phyloP scores from a whole-genome alignment of 2,888 invertebrate species.

The Epistrophe eligans region DNA sequence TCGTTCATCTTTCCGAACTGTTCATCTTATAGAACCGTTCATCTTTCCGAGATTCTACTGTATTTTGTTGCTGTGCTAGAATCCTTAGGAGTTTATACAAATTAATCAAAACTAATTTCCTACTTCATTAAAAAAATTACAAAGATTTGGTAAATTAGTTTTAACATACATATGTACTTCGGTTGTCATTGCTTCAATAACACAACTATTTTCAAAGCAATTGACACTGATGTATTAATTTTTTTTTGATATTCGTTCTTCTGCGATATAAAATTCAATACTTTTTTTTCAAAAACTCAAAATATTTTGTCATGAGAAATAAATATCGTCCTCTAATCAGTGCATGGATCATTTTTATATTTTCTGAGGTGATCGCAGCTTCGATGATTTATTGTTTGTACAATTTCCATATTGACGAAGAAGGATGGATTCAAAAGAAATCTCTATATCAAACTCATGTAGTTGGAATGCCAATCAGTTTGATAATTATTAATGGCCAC shows the following conservation, averaged over 20 bases:
- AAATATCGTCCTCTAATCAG: not conserved
- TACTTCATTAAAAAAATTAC: no score
- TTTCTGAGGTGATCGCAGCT: conserved; percentile 21
- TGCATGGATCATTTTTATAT: conserved; percentile 18
- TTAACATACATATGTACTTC: no score
- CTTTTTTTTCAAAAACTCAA: not conserved
- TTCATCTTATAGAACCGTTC: no score
- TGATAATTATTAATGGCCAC: conserved; percentile 26
- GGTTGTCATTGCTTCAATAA: no score
- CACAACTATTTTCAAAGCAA: no score
- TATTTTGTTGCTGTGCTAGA: no score
- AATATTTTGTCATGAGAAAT: conserved; percentile 2
- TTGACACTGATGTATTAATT: no score
- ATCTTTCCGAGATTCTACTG: no score
- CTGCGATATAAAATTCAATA: conserved; percentile 1
- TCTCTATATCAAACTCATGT: conserved; percentile 22
- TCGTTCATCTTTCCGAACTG: no score
- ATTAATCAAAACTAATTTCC: no score
- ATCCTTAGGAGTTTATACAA: no score
- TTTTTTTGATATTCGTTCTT: not conserved
- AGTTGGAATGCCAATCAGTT: conserved; percentile 14
- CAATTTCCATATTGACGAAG: not conserved
- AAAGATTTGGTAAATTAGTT: no score
- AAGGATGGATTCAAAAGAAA: conserved; percentile 18
- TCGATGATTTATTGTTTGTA: conserved; percentile 1